These are phyloP conservation scores for Dermatemys mawii DNA, from an alignment of 2,113 vertebrate genomes.

Conservation along the genomic window DNA sequence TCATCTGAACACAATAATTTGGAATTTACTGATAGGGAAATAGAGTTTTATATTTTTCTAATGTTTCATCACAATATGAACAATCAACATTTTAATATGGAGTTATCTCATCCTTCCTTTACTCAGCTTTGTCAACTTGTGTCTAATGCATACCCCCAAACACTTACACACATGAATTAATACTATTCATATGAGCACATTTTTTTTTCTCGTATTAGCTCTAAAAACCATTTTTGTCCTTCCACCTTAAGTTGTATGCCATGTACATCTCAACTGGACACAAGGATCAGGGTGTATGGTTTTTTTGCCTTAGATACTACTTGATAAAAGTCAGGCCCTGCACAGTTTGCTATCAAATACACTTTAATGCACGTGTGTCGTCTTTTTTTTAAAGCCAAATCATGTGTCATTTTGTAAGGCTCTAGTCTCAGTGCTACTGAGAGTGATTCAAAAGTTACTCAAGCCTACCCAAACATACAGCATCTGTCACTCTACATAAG, in stretches of 20 bases:
- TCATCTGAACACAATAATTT: not conserved
- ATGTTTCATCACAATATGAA: not conserved
- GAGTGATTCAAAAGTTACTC: conserved; percentile 4
- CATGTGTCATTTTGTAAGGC: conserved; percentile 61
- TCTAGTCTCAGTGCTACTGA: conserved; percentile 20
- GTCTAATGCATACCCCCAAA: not conserved
- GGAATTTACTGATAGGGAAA: not conserved
- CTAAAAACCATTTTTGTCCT: not conserved
- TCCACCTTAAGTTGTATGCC: not conserved
- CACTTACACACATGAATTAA: not conserved
- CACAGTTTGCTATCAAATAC: conserved; percentile 14
- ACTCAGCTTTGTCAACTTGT: not conserved
- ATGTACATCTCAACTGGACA: not conserved
- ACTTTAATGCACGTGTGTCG: conserved; percentile 38
- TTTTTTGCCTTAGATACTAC: not conserved
- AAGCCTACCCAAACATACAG: conserved; percentile 10
- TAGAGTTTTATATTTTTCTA: not conserved
- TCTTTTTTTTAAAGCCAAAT: conserved; percentile 44
- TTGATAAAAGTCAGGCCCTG: conserved; percentile 52
- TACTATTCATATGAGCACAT: not conserved
- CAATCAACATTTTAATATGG: not conserved
- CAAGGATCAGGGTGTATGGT: not conserved
- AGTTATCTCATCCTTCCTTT: not conserved
- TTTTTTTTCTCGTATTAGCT: not conserved
- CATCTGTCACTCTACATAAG: not conserved